Base-by-base conservation (phyloP, 2,888 invertebrate genomes). In the Oligia fasciuncula region DNA sequence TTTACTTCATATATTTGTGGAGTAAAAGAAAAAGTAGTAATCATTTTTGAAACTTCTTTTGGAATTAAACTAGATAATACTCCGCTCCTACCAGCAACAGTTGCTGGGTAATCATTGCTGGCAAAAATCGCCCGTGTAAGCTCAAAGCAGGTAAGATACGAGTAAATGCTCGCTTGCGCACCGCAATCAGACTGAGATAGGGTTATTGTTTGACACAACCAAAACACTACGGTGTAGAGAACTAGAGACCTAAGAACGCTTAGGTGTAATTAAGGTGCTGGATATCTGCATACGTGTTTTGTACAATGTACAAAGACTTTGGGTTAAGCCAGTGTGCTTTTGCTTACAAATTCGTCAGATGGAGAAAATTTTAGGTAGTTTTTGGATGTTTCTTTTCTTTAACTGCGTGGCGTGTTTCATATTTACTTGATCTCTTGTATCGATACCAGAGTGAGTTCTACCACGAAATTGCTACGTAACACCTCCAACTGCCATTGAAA, bases 141-240 rank as follows among this genome's bases (percentile, higher is more conserved):
- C 49, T 4, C 43, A 46, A 76, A 3, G 23, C 76, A 69, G 83
- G 82, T 84, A 81, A 84, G 65, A 75, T 77, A 81, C 74, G 54
- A 81, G 78, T 80, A 84, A 87, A 86, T 85, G 81, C 78, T 85
- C 78, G 72, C 79, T 81, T 78, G 81, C 79, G 79, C 73, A 84
- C 88, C 85, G 81, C 89, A 90, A 85, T 89, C 88, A 85, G 82
- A 77, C 76, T 79, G 82, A 85, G 82, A 86, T 87, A 85, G 74
- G 77, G 84, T 88, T 90, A 89, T 87, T 89, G 87, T 87, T 85
- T 72, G 73, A 83, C 77, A 77, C 70, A 81, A 35, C 81, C 67
- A 80, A 81, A 83, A 85, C 77, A 85, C 71, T 79, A 65, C 67
- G 57, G 65, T 69, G 72, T 75, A 74, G 62, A 57, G 78, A 72